Evolutionary conservation across 2,797 vertebrate genomes (phyloP).

Genomic region (Clarias pachynema): DNA sequence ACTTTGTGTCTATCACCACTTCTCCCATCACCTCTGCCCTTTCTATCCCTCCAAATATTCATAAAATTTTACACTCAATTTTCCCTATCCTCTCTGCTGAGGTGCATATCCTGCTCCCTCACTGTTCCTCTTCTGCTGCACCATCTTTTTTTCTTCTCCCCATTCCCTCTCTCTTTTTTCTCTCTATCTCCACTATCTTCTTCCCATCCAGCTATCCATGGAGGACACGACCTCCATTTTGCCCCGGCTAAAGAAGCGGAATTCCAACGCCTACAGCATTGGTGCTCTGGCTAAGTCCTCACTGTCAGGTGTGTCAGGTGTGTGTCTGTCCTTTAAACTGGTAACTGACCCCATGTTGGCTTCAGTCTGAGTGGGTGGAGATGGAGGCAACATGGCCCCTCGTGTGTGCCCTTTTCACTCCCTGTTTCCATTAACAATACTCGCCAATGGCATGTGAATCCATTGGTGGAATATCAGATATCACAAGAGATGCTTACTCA

Average conservation of each 20-base stretch:
- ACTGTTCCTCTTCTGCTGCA: slow-evolving; percentile 48
- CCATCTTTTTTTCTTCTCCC: slow-evolving; percentile 45
- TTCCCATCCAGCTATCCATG: slow-evolving; percentile 90
- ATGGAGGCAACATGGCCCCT: slow-evolving; percentile 81
- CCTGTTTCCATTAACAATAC: slow-evolving; percentile 68
- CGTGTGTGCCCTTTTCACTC: slow-evolving; percentile 77
- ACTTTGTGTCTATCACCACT: slow-evolving; percentile 46
- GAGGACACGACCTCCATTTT: slow-evolving; percentile 99
- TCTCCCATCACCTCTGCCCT: slow-evolving; percentile 58
- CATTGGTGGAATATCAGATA: slow-evolving; percentile 72
- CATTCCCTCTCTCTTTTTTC: slow-evolving; percentile 31
- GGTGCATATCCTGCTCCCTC: slow-evolving; percentile 60
- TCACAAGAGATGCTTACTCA: slow-evolving; percentile 45
- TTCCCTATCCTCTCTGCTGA: slow-evolving; percentile 72
- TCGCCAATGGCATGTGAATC: slow-evolving; percentile 73
- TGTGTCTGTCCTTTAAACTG: slow-evolving; percentile 76
- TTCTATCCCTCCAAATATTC: slow-evolving; percentile 75
- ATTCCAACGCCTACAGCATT: slow-evolving; percentile 97
- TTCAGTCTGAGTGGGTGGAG: slow-evolving; percentile 63
- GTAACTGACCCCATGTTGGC: slow-evolving; percentile 81
- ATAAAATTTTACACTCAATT: slow-evolving; percentile 74
- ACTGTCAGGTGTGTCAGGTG: slow-evolving; percentile 96
- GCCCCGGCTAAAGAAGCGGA: slow-evolving; percentile 91
- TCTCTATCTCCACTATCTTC: slow-evolving; percentile 55
- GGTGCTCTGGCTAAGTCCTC: slow-evolving; percentile 99